Conservation (phyloP, 1,140 invertebrate species). For the Cherax quadricarinatus region DNA sequence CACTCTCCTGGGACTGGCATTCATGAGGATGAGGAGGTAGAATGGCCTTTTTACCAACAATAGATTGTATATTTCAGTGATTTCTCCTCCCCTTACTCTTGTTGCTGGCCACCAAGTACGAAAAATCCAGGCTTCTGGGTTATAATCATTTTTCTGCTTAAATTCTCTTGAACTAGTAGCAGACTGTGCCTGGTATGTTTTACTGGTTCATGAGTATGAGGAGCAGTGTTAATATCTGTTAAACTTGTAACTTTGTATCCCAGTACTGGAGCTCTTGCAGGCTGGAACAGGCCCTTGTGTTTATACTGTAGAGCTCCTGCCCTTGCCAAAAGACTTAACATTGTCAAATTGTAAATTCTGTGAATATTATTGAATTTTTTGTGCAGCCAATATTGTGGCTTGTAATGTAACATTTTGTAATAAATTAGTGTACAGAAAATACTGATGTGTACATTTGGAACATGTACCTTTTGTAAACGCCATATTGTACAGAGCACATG, state of each 20-base stretch:
- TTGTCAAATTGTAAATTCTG: slow-evolving; percentile 74
- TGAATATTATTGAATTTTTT: slow-evolving; percentile 73
- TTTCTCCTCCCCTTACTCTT: slow-evolving; percentile 19
- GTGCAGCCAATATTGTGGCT: slow-evolving; percentile 65
- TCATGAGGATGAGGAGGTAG: slow-evolving; percentile 17
- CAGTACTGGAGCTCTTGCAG: slow-evolving; percentile 66
- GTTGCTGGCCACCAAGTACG: slow-evolving; percentile 8
- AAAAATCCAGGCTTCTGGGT: slow-evolving; percentile 14
- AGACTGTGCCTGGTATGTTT: neutral
- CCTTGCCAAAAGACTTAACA: slow-evolving; percentile 71
- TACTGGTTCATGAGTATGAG: neutral
- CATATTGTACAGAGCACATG: slow-evolving; percentile 73
- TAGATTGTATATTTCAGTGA: slow-evolving; percentile 4
- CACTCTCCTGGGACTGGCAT: slow-evolving; percentile 31
- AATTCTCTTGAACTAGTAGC: slow-evolving; percentile 28
- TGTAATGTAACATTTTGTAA: slow-evolving; percentile 73
- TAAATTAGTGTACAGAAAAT: slow-evolving; percentile 74
- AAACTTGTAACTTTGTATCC: slow-evolving; percentile 68
- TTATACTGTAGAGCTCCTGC: slow-evolving; percentile 73
- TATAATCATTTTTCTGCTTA: slow-evolving; percentile 39
- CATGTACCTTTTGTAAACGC: slow-evolving; percentile 73
- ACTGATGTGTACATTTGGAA: slow-evolving; percentile 74
- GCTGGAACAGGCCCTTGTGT: slow-evolving; percentile 73
- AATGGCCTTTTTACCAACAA: slow-evolving; percentile 2
- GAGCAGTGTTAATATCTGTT: slow-evolving; percentile 64